phyloP scores from a whole-genome alignment of 2,888 invertebrate genomes.

The Pheosia tremula region DNA sequence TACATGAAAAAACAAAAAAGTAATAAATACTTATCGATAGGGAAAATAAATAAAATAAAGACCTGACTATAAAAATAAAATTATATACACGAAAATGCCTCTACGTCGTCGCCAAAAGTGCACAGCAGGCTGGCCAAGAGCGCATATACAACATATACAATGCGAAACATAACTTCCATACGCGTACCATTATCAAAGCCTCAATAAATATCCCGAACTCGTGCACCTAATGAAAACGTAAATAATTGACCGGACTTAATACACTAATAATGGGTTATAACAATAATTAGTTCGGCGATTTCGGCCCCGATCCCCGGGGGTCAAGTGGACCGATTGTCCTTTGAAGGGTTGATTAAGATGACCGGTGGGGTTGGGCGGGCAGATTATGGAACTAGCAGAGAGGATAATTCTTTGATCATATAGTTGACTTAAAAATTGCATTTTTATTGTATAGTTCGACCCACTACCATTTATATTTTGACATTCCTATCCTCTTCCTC shows the following conservation, averaged over 20 bases:
- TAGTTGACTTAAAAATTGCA: neutral
- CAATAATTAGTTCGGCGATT: slow-evolving; percentile 77
- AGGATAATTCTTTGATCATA: slow-evolving; percentile 7
- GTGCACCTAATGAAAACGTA: slow-evolving; percentile 55
- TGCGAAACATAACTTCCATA: slow-evolving; percentile 5
- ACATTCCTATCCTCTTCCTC: no score
- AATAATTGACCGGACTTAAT: slow-evolving; percentile 65
- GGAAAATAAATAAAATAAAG: no score
- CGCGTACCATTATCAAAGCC: slow-evolving; percentile 2
- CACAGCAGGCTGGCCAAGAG: no score
- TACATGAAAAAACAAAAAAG: no score
- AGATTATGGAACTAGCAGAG: slow-evolving; percentile 24
- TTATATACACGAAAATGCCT: no score
- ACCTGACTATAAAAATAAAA: no score
- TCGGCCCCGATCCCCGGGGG: slow-evolving; percentile 58
- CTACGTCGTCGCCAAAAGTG: no score
- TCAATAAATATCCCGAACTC: slow-evolving; percentile 17
- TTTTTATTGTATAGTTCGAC: no score
- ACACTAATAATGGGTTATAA: slow-evolving; percentile 75
- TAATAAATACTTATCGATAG: no score
- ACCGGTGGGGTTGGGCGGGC: slow-evolving; percentile 56
- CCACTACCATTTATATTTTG: no score
- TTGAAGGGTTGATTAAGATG: slow-evolving; percentile 83
- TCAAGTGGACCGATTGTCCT: slow-evolving; percentile 78
- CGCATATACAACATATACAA: no score